Evolutionary conservation across 2,888 invertebrate species (phyloP), one percentile per base, ranked within the genome.

Genomic region (Eumacrocentrus americanus): DNA sequence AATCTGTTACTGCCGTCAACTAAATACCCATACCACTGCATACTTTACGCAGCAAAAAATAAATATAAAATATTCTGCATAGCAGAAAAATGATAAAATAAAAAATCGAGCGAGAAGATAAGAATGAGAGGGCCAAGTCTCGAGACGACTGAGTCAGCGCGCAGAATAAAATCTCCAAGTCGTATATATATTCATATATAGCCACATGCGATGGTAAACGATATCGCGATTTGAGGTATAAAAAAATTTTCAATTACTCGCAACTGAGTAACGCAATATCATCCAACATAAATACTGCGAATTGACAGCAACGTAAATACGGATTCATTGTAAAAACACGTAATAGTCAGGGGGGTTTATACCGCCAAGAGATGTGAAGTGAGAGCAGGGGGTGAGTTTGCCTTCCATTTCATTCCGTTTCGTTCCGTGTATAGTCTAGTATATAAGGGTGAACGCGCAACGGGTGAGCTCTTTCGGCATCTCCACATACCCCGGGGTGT

Each of bases 211-310:
- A 51, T 48, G 9, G 29, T 9, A 4, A 29, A 29, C 5, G 29
- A 29, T 6, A n/a, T n/a, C n/a, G n/a, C n/a, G 29, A 29, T 29
- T 4, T 9, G 29, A 54, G 54, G 44, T 42, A 29, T 42, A 54
- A 44, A 71, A 71, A 73, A 78, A 76, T 76, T 73, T 79, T 74
- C 79, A 79, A 79, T 79, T 79, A 79, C 73, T 70, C 75, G 78
- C 74, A 29, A 6, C 29, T 73, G 71, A 70, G 73, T 69, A 71
- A 73, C 71, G 74, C 76, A 78, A 77, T 77, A 78, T 76, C 73
- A 71, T 68, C 65, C 65, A 71, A 72, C 77, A 78, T 79, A 78
- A 79, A 79, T 79, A 77, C 75, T 72, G 64, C 72, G 29, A 29
- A 79, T 78, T 77, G 79, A 75, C 77, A 73, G 74, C 66, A 9